Evolutionary conservation across 2,888 invertebrate genomes (phyloP).

Genomic region (Rotaria magnacalcarata): DNA sequence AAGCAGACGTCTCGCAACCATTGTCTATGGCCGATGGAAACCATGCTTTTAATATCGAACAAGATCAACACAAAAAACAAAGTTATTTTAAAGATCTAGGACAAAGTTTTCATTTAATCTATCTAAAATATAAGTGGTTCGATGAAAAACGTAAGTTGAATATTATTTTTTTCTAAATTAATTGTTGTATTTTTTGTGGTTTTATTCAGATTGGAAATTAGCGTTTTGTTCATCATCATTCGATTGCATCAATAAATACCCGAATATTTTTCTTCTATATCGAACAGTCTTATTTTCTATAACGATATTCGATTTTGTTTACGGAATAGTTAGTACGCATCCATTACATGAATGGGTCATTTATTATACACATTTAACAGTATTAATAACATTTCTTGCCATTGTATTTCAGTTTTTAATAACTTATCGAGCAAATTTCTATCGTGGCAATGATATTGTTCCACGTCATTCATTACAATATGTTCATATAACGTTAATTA

Average conservation of each 20-base stretch:
- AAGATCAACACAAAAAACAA: neutral
- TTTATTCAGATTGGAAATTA: neutral
- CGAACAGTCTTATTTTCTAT: neutral
- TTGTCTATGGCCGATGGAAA: neutral
- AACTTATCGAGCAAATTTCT: neutral
- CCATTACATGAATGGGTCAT: neutral
- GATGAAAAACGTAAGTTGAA: neutral
- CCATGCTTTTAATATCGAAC: neutral
- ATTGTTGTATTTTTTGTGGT: neutral
- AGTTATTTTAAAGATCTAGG: neutral
- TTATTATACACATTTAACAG: neutral
- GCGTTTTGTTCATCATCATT: neutral
- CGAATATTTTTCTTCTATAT: neutral
- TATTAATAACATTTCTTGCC: neutral
- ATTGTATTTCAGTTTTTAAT: neutral
- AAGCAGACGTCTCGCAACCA: neutral
- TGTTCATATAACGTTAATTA: neutral
- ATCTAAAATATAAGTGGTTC: neutral
- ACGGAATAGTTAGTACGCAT: neutral
- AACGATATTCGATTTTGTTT: neutral
- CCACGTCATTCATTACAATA: neutral
- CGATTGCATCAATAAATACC: neutral
- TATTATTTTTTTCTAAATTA: neutral
- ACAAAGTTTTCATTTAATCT: neutral
- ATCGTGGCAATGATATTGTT: neutral